phyloP scores from a whole-genome alignment of 2,113 vertebrate genomes.

The Notechis scutatus region DNA sequence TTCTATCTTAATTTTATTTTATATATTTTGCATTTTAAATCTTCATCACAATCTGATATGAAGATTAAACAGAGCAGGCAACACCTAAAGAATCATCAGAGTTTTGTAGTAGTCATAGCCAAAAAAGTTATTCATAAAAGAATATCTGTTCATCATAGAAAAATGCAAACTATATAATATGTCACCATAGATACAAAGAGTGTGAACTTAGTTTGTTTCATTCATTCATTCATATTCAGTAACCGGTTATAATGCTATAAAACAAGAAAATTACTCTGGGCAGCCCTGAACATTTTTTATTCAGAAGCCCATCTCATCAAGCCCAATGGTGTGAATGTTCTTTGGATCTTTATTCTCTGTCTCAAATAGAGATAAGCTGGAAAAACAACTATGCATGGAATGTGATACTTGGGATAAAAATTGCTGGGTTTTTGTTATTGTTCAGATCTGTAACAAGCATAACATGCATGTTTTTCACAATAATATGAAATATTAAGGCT shows the following conservation, averaged over 20 bases:
- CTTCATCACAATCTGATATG: not conserved
- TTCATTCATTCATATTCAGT: not conserved
- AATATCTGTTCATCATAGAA: slow-evolving; percentile 20
- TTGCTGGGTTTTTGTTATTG: not conserved
- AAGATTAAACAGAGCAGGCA: not conserved
- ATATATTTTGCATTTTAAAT: not conserved
- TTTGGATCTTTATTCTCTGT: not conserved
- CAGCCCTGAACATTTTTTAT: not conserved
- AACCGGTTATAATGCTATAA: not conserved
- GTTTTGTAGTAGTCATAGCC: slow-evolving; percentile 10
- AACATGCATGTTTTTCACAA: not conserved
- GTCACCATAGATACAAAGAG: slow-evolving; percentile 12
- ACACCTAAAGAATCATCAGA: not conserved
- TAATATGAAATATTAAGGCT: not conserved
- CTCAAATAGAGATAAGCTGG: not conserved
- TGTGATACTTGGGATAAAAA: not conserved
- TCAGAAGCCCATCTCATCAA: not conserved
- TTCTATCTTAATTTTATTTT: not conserved
- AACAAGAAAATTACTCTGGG: not conserved
- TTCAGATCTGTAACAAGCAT: not conserved
- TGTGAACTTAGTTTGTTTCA: not conserved
- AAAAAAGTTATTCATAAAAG: slow-evolving; percentile 7
- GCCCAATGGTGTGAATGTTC: not conserved
- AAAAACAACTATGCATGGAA: not conserved
- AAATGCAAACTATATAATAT: slow-evolving; percentile 8